phyloP scores from a whole-genome alignment of 1,140 invertebrate genomes.

The Tachypleus tridentatus region DNA sequence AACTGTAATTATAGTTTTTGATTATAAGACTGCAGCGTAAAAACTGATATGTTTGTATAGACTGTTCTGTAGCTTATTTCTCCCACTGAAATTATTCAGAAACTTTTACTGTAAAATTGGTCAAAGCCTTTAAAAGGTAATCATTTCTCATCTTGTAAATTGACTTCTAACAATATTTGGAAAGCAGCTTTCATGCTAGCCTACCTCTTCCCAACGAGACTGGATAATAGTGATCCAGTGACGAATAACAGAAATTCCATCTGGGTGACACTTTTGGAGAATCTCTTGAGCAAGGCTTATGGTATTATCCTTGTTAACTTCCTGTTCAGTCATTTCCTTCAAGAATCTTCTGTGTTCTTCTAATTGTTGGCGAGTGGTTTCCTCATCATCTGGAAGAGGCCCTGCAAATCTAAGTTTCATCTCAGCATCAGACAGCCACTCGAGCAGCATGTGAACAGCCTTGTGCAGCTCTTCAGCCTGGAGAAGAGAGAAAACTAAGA shows the following conservation, averaged over 20 bases:
- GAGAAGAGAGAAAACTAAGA: slow-evolving; percentile 1
- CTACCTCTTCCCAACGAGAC: slow-evolving; percentile 86
- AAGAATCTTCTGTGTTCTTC: slow-evolving; percentile 76
- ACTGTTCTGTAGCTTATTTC: too few relatives aligned
- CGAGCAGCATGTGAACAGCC: slow-evolving; percentile 79
- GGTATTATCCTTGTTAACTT: slow-evolving; percentile 73
- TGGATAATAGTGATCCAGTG: slow-evolving; percentile 97
- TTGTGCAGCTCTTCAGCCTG: slow-evolving; percentile 86
- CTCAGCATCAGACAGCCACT: slow-evolving; percentile 93
- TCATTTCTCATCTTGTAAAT: too few relatives aligned
- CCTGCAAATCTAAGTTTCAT: slow-evolving; percentile 76
- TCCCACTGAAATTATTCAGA: too few relatives aligned
- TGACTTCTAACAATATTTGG: too few relatives aligned
- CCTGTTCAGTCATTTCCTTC: slow-evolving; percentile 66
- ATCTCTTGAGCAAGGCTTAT: slow-evolving; percentile 77
- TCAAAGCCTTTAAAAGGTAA: too few relatives aligned
- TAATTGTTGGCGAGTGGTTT: slow-evolving; percentile 68
- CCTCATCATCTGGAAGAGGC: slow-evolving; percentile 77
- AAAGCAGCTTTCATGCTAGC: background rate
- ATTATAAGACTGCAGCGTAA: too few relatives aligned
- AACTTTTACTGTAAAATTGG: too few relatives aligned
- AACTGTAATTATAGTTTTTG: too few relatives aligned
- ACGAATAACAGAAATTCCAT: slow-evolving; percentile 84
- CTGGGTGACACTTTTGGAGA: slow-evolving; percentile 80
- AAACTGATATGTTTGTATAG: too few relatives aligned